phyloP scores from a whole-genome alignment of 2,797 vertebrate genomes.

The Crenuchus spilurus region DNA sequence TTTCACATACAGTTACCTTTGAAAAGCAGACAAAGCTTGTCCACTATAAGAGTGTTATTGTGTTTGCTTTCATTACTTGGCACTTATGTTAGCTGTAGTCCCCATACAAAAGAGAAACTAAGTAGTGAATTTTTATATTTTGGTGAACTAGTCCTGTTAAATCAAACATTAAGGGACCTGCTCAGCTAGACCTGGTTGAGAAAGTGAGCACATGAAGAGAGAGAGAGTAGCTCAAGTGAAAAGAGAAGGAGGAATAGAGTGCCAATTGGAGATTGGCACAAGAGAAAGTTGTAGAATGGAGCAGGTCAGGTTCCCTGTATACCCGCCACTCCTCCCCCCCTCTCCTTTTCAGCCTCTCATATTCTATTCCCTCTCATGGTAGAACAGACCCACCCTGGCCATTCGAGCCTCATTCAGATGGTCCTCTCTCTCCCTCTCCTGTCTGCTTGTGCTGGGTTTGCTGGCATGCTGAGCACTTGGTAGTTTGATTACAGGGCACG shows the following conservation, averaged over 20 bases:
- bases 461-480: constrained; percentile 67
- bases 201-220: too few species aligned
- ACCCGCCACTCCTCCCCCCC: constrained; percentile 46
- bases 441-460: constrained; percentile 72
- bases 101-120: too few species aligned
- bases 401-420: constrained; percentile 41
- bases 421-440: constrained; percentile 64
- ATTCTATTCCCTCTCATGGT: constrained; percentile 49
- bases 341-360: neutral
- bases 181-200: too few species aligned
- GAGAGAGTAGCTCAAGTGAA: constrained; percentile 22
- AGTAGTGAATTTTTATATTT: too few species aligned
- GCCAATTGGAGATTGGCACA: neutral
- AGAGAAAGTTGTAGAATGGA: neutral
- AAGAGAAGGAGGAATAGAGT: constrained; percentile 4
- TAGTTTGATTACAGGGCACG: constrained; percentile 73
- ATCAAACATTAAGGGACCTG: too few species aligned
- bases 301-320: neutral
- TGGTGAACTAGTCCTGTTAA: too few species aligned
- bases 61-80: too few species aligned
- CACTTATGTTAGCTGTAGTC: too few species aligned
- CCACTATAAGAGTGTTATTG: too few species aligned
- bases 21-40: too few species aligned
- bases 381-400: constrained; percentile 43
- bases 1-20: too few species aligned